phyloP scores from a whole-genome alignment of 2,797 vertebrate genomes.

The Coluber constrictor region DNA sequence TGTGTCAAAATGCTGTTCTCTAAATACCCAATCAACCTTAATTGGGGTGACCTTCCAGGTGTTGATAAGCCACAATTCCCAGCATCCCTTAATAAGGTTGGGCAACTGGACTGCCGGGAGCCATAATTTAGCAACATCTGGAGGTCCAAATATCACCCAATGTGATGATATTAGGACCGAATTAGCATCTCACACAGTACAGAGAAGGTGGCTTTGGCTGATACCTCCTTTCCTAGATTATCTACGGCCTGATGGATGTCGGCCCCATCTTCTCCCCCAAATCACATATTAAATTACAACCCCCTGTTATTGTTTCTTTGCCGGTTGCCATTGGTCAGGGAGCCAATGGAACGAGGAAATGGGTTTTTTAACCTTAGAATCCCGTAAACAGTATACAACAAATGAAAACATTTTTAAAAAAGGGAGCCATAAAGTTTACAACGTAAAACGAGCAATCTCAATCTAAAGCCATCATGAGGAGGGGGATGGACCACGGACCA shows the following conservation, averaged over 20 bases:
- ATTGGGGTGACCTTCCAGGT: neutral
- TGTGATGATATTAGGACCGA: neutral
- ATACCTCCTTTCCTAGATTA: neutral
- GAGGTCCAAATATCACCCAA: neutral
- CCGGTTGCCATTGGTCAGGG: neutral
- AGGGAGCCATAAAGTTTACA: conserved; percentile 5
- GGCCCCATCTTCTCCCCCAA: too few species aligned
- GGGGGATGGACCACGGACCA: neutral
- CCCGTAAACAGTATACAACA: neutral
- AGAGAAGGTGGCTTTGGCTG: neutral
- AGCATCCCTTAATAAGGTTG: neutral
- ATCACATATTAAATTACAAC: neutral
- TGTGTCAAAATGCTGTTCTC: neutral
- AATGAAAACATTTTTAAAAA: neutral
- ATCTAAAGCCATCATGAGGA: neutral
- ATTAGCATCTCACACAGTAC: neutral
- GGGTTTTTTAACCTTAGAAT: neutral
- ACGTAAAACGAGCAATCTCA: neutral
- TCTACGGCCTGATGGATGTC: neutral
- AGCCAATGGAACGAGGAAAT: neutral
- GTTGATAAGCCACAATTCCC: neutral
- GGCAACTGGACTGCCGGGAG: neutral
- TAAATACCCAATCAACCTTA: neutral
- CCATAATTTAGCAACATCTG: neutral
- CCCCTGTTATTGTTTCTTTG: neutral